Conservation (phyloP, 2,888 invertebrate genomes). For the Hirtodrosophila alboralis region DNA sequence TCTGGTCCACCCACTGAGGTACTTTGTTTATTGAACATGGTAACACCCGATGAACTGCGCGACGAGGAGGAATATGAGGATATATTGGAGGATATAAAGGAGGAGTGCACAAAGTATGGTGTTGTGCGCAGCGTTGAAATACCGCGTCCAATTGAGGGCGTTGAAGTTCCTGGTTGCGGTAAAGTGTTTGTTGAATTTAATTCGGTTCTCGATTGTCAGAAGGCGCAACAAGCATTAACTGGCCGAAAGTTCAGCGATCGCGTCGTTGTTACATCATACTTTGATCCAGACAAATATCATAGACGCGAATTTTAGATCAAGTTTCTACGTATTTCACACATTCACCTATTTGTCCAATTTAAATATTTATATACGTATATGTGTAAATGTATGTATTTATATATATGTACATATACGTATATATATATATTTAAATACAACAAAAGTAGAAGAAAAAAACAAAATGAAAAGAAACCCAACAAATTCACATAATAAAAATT, state of each 20-base stretch:
- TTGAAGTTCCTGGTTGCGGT: slow-evolving; percentile 98
- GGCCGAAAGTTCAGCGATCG: slow-evolving; percentile 99
- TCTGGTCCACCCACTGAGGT: slow-evolving; percentile 98
- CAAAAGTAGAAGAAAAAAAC: slow-evolving; percentile 2
- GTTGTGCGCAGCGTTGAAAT: slow-evolving; percentile 98
- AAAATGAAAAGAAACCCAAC: slow-evolving; percentile 10
- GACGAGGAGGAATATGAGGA: slow-evolving; percentile 99
- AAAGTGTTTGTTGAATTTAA: slow-evolving; percentile 99
- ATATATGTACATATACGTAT: no score
- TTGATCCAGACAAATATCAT: slow-evolving; percentile 99
- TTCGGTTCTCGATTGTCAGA: slow-evolving; percentile 97
- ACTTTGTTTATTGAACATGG: slow-evolving; percentile 98
- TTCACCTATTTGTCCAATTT: slow-evolving; percentile 66
- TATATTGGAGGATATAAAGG: slow-evolving; percentile 98
- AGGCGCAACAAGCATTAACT: slow-evolving; percentile 98
- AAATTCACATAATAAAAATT: slow-evolving; percentile 42
- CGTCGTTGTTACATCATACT: slow-evolving; percentile 99
- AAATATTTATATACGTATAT: no score
- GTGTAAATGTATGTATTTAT: no score
- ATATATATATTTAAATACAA: no score
- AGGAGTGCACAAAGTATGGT: slow-evolving; percentile 99
- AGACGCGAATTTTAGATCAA: slow-evolving; percentile 94
- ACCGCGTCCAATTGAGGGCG: slow-evolving; percentile 97
- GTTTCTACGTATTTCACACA: slow-evolving; percentile 68
- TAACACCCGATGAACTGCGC: slow-evolving; percentile 97